Conservation (phyloP, 2,888 invertebrate genomes). For the Electrophaes corylata region DNA sequence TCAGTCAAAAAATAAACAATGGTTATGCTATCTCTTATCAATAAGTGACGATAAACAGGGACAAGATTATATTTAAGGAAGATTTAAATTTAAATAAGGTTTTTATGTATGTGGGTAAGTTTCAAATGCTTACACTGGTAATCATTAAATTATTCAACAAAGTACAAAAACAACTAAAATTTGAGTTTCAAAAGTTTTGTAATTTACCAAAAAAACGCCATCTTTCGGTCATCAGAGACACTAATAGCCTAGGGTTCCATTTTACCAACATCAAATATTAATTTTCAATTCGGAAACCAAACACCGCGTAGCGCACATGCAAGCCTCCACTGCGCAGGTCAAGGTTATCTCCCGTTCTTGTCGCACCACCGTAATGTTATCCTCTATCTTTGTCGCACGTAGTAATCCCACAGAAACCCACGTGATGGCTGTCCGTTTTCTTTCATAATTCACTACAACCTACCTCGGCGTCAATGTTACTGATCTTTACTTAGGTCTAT, state of each 20-base stretch:
- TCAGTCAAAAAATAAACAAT: too few relatives aligned
- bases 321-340: conserved; percentile 67
- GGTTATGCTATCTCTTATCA: too few relatives aligned
- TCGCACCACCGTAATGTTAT: conserved; percentile 43
- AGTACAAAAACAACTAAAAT: too few relatives aligned
- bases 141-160: too few relatives aligned
- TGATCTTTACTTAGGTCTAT: conserved; percentile 8
- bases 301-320: conserved; percentile 44
- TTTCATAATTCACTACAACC: conserved; percentile 30
- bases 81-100: too few relatives aligned
- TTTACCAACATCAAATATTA: conserved; percentile 52
- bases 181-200: not conserved
- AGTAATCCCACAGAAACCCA: conserved; percentile 51
- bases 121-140: too few relatives aligned
- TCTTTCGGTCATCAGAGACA: conserved; percentile 13
- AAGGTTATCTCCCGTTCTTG: conserved; percentile 60
- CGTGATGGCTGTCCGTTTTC: conserved; percentile 53
- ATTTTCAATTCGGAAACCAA: conserved; percentile 49
- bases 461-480: conserved; percentile 33
- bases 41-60: too few relatives aligned
- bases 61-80: too few relatives aligned
- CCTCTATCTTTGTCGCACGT: conserved; percentile 43
- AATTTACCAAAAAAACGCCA: conserved; percentile 20
- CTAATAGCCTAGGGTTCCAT: conserved; percentile 25
- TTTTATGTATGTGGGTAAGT: too few relatives aligned